Percentiles rank a stretch among this genome's conserved stretches.
These are phyloP conservation scores for Mobula hypostoma DNA, from an alignment of 2,113 vertebrate species.

Conservation along the genomic window DNA sequence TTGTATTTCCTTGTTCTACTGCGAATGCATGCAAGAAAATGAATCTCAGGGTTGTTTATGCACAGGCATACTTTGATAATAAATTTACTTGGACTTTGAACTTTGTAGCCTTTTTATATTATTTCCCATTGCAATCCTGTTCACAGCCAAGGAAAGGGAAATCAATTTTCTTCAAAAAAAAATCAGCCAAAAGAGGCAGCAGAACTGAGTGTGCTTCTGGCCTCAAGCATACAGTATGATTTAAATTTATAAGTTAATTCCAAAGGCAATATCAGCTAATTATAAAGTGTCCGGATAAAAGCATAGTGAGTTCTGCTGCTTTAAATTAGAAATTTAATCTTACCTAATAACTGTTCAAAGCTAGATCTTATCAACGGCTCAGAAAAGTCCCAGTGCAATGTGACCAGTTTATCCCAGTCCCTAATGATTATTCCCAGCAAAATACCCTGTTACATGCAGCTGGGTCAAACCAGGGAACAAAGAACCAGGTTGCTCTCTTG, in stretches of 20 bases:
- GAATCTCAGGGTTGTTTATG: no score
- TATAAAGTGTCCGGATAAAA: neutral
- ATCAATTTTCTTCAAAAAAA: neutral
- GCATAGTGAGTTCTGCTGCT: neutral
- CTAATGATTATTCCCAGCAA: neutral
- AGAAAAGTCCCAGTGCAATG: neutral
- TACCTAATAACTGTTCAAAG: neutral
- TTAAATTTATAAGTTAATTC: neutral
- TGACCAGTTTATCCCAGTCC: neutral
- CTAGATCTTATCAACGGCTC: neutral
- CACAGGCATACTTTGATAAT: no score
- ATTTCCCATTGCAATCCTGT: neutral
- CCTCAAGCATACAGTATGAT: neutral
- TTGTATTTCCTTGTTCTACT: no score
- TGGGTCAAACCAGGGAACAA: neutral
- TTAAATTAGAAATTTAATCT: conserved; percentile 17
- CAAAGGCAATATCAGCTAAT: neutral
- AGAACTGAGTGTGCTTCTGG: neutral
- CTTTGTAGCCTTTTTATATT: neutral
- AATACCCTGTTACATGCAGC: neutral
- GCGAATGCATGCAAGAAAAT: no score
- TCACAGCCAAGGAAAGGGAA: neutral
- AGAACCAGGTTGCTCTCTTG: neutral
- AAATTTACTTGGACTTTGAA: no score
- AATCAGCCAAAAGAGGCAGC: neutral